Evolutionary conservation across 2,113 vertebrate genomes (phyloP), one percentile per base, ranked within the genome.

Genomic region (Burhinus bistriatus): DNA sequence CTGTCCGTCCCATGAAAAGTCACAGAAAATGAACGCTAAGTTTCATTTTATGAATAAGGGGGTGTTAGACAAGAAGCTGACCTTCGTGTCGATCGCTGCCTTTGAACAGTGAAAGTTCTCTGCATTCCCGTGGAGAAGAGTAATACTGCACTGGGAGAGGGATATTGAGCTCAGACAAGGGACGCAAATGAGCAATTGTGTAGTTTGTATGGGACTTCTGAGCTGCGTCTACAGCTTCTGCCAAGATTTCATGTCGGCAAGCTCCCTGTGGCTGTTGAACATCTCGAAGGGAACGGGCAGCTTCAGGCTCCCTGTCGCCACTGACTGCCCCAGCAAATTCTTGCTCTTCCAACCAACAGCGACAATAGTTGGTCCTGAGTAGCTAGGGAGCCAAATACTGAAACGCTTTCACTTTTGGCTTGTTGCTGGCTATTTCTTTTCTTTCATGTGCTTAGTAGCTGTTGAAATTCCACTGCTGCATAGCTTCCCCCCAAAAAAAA

Each of bases 251-350:
- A 2, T 69, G 47, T 8, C 0, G 0, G 20, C 0, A 7, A 58
- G 42, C n/a, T 69, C 69, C 82, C 84, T 40, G 78, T 0, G 18
- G 69, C 59, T 76, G 8, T 12, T 4, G 49, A 75, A 12, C 38
- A 32, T 51, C 64, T 51, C 4, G 0, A 40, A 55, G 68, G 76
- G 49, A 66, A 38, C 0, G 42, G 64, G 64, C 45, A 66, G 51
- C 51, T 78, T 51, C 3, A 0, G 64, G 36, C 27, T 89, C 58
- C 47, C 36, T 5, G 2, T 49, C 1, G 5, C 55, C 22, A 0
- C 64, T 10, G 8, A 1, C 13, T 4, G 1, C 32, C 27, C 19
- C 0, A 0, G 76, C 14, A 9, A 16, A 29, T 21, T 21, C 29
- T 25, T 61, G 4, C 8, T 71, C 15, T 45, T 76, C 55, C 62